phyloP scores from a whole-genome alignment of 2,797 vertebrate species.

The Mormyrus proboscirostris region DNA sequence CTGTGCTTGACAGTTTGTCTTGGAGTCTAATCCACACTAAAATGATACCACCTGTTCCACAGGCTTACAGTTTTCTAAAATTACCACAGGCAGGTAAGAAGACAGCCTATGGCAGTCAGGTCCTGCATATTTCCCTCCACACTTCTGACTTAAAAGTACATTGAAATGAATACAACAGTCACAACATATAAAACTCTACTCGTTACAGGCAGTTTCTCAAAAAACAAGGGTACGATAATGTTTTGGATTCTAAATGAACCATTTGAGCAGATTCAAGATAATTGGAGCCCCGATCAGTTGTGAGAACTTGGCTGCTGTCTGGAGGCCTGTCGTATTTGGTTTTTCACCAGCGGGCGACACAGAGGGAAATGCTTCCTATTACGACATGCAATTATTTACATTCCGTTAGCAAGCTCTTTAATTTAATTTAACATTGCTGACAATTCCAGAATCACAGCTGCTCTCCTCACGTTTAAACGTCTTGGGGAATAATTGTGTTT shows the following conservation, averaged over 20 bases:
- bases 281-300: not conserved
- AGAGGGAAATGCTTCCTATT: not conserved
- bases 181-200: not conserved
- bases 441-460: not conserved
- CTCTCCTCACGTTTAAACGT: not conserved
- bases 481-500: constrained; percentile 5
- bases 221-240: not conserved
- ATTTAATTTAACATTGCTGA: constrained; percentile 4
- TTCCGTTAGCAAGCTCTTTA: not conserved
- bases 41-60: not conserved
- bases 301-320: not conserved
- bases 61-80: constrained; percentile 7
- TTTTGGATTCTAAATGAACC: not conserved
- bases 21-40: not conserved
- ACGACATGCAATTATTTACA: not conserved
- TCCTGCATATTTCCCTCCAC: not conserved
- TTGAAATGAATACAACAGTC: not conserved
- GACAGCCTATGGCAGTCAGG: not conserved
- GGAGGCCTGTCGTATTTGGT: not conserved
- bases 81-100: not conserved
- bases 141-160: not conserved
- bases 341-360: not conserved
- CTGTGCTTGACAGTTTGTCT: not conserved
- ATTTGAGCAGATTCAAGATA: constrained; percentile 9
- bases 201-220: not conserved